Evolutionary conservation across 1,140 invertebrate species (phyloP).

Genomic region (Trachymyrmex septentrionalis): DNA sequence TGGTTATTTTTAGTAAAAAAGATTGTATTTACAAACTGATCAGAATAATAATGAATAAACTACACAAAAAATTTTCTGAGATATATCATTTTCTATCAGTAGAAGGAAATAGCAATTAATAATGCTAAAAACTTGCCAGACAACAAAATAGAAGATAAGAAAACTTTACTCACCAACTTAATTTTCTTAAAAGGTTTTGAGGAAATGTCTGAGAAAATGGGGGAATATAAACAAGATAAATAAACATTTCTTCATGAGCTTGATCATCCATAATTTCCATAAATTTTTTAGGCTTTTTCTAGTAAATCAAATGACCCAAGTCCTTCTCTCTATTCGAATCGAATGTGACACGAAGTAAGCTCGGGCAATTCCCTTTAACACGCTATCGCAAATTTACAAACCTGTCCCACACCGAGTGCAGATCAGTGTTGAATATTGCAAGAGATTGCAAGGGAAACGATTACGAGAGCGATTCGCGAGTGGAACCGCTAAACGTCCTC

Average conservation of each 20-base stretch:
- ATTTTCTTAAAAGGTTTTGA: neutral
- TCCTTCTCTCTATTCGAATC: neutral
- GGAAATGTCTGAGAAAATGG: neutral
- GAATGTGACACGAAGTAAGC: too few species aligned
- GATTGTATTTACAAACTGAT: too few species aligned
- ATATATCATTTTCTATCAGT: too few species aligned
- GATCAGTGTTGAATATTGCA: neutral
- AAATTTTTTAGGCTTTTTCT: neutral
- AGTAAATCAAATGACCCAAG: constrained; percentile 17
- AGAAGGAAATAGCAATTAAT: too few species aligned
- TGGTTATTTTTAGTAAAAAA: too few species aligned
- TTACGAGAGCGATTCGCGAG: constrained; percentile 1
- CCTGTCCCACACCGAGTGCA: neutral
- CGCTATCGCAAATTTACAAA: constrained; percentile 1
- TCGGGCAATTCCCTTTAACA: neutral
- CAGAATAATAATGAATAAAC: too few species aligned
- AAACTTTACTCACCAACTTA: neutral
- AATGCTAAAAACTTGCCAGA: too few species aligned
- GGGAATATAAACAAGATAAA: neutral
- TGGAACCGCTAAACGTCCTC: constrained; percentile 8
- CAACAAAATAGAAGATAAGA: neutral
- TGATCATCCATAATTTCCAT: neutral
- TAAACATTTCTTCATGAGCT: neutral
- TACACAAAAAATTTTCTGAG: too few species aligned
- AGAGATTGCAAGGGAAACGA: constrained; percentile 1